Conservation (phyloP, 2,797 vertebrate species). For the Lemur catta region DNA sequence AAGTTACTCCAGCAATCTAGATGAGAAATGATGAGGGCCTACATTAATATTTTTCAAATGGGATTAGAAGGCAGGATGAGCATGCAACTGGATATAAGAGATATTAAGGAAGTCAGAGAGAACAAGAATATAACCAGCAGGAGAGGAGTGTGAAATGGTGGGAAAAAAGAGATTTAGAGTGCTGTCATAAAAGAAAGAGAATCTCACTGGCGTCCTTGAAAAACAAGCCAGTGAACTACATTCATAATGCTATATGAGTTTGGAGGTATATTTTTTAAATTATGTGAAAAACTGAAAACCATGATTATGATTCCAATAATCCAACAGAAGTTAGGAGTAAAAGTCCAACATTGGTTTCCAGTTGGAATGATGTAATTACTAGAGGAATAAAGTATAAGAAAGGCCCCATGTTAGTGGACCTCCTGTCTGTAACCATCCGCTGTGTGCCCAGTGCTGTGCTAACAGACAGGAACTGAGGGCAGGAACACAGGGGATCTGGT, state of each 20-base stretch:
- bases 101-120: background rate
- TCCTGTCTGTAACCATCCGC: background rate
- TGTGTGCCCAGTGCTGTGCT: fast-evolving
- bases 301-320: background rate
- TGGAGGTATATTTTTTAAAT: background rate
- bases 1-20: background rate
- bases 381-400: background rate
- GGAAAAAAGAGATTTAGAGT: background rate
- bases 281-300: background rate
- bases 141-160: background rate
- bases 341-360: background rate
- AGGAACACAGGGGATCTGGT: background rate
- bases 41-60: background rate
- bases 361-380: background rate
- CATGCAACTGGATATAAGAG: background rate
- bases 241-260: background rate
- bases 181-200: background rate
- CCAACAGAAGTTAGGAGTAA: background rate
- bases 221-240: background rate
- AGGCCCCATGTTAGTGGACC: background rate
- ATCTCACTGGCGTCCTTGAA: background rate
- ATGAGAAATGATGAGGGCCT: background rate
- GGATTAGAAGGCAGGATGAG: background rate
- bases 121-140: background rate
- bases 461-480: background rate